A percentile compares a stretch with the other conserved stretches of the same genome.
Conservation (phyloP, 64 coral and sea anemone genomes). For the Acropora yongei region DNA sequence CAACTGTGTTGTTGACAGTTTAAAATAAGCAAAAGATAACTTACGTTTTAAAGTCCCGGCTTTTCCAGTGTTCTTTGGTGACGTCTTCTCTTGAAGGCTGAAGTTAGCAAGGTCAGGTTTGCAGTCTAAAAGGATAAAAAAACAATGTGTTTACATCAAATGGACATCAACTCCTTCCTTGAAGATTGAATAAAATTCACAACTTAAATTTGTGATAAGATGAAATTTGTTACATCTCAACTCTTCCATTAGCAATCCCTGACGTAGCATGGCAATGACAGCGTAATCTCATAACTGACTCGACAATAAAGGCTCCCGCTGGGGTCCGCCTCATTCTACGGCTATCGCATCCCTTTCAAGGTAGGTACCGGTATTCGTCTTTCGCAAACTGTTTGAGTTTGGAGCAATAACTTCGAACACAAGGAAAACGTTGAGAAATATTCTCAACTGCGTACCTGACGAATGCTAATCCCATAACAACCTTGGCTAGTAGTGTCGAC, state of each 20-base stretch:
- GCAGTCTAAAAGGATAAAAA: slow-evolving; percentile 10
- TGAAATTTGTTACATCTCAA: neutral
- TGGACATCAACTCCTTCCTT: neutral
- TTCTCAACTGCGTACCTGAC: neutral
- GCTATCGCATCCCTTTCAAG: neutral
- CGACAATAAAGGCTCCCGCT: neutral
- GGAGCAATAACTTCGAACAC: neutral
- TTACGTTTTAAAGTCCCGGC: slow-evolving; percentile 6
- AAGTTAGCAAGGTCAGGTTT: neutral
- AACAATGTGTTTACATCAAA: neutral
- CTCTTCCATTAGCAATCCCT: neutral
- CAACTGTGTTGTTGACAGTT: neutral
- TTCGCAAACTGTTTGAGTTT: neutral
- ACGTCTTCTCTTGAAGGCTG: neutral
- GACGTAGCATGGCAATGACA: neutral
- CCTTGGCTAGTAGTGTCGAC: neutral
- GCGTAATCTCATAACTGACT: neutral
- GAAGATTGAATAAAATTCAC: neutral
- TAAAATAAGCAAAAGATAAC: neutral
- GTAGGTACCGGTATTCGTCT: neutral
- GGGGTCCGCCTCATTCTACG: neutral
- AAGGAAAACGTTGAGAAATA: neutral
- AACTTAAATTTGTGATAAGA: neutral
- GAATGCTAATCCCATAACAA: neutral
- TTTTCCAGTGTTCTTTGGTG: neutral